Percentiles rank a stretch among this genome's conserved stretches.
Conservation (phyloP, 2,113 vertebrate species). For the Galemys pyrenaicus region DNA sequence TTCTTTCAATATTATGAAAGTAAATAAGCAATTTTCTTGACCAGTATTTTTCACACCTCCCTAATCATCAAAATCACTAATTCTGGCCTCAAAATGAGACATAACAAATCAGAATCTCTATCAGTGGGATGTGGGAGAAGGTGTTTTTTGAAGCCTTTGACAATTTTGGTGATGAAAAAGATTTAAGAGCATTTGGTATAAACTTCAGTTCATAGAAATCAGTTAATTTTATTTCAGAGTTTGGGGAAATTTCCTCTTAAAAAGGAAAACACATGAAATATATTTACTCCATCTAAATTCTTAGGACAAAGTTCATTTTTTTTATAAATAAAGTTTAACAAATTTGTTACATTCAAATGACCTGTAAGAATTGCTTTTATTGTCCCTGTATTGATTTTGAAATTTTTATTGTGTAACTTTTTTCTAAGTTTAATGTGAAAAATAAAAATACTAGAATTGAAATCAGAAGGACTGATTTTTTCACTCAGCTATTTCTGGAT, state of each 20-base stretch:
- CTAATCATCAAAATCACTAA: not conserved
- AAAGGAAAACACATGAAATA: not conserved
- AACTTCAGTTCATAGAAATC: not conserved
- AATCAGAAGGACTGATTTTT: not conserved
- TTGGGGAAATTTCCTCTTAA: not conserved
- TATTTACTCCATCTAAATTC: not conserved
- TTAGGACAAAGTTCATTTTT: not conserved
- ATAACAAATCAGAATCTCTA: not conserved
- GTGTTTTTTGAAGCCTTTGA: not conserved
- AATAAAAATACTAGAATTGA: not conserved
- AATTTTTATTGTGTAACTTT: not conserved
- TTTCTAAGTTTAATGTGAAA: slow-evolving; percentile 26
- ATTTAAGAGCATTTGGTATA: not conserved
- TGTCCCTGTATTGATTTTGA: not conserved
- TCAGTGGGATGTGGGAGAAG: not conserved
- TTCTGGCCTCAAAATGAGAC: not conserved
- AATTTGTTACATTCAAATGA: not conserved
- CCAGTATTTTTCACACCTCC: not conserved
- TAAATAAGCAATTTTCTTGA: not conserved
- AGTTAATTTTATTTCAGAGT: not conserved
- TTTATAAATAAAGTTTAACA: not conserved
- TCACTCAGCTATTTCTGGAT: not conserved
- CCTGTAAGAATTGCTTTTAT: not conserved
- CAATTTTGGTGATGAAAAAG: not conserved
- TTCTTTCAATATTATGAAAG: not conserved